Evolutionary conservation across 2,888 invertebrate species (phyloP).

Genomic region (Punctoribates punctum): DNA sequence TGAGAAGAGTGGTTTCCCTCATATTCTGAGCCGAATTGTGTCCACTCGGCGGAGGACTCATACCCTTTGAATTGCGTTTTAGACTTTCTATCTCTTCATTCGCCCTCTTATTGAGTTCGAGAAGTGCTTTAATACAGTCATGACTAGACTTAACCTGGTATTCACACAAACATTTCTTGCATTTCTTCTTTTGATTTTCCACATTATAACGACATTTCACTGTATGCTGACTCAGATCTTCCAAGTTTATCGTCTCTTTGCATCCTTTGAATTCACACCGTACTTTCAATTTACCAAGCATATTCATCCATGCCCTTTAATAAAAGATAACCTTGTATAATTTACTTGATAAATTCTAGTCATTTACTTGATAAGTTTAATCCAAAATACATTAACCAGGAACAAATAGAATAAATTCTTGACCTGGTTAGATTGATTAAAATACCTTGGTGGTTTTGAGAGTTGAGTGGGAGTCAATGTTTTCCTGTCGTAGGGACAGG

Average conservation of each 20-base stretch:
- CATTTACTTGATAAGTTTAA: too few relatives aligned
- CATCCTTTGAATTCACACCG: conserved; percentile 2
- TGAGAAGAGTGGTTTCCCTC: neutral
- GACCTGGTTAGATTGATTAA: too few relatives aligned
- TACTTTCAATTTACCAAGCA: conserved; percentile 27
- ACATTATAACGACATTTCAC: conserved; percentile 3
- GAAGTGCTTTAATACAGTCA: conserved; percentile 16
- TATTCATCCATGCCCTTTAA: conserved; percentile 3
- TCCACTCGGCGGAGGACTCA: neutral
- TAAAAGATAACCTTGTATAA: neutral
- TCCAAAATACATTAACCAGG: too few relatives aligned
- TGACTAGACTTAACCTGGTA: neutral
- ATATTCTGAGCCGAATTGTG: neutral
- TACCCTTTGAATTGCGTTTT: neutral
- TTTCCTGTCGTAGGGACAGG: conserved; percentile 32
- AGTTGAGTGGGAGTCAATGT: neutral
- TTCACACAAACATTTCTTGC: conserved; percentile 22
- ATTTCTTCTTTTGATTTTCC: neutral
- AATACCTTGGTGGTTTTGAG: conserved; percentile 28
- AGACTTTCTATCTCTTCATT: conserved; percentile 12
- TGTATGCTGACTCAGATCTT: neutral
- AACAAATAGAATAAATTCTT: too few relatives aligned
- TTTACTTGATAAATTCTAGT: too few relatives aligned
- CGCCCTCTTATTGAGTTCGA: neutral
- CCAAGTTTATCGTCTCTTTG: neutral